Base-by-base conservation (phyloP, 2,888 invertebrate species). In the Zonitis immaculata region DNA sequence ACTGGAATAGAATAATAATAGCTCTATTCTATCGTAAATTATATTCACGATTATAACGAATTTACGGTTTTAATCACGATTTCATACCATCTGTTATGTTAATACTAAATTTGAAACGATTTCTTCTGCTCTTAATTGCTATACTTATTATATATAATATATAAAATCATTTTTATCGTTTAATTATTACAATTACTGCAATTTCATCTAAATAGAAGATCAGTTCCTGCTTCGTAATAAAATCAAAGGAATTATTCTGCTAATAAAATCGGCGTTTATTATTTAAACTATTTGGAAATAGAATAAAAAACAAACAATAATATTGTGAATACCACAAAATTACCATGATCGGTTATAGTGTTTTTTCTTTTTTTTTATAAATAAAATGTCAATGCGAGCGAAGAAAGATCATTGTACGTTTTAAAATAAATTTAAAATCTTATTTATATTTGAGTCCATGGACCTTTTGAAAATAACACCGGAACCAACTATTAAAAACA, bases 371-470 rank as follows among this genome's bases (percentile, higher is more conserved):
- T n/a, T 39, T 39, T 18, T 39, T 39, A 18, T 18, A 16, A 16
- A 0, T 6, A 14, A 9, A 39, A 39, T 39, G 39, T 39, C 39
- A 39, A 39, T 39, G n/a, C n/a, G 39, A 39, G 39, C 39, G 39
- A 39, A 35, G 35, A 35, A 39, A 39, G 39, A 39, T 39, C 39
- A 39, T 39, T 39, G 39, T 39, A 39, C 39, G 39, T 39, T 39
- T 39, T 18, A 39, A 39, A 20, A 39, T 39, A 39, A 16, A 18
- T 11, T 20, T 39, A 20, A 20, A 39, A 11, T 26, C 1, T 39
- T 39, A 39, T 39, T 39, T 39, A 39, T 39, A 39, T 39, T 39
- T 39, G 39, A 39, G 39, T 39, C 39, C 39, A 39, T 39, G 39
- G 9, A 39, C 39, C 39, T 39, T 16, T 39, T 39, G 39, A 39